These are phyloP conservation scores for Strix uralensis DNA, from an alignment of 2,113 vertebrate species.

Conservation along the genomic window DNA sequence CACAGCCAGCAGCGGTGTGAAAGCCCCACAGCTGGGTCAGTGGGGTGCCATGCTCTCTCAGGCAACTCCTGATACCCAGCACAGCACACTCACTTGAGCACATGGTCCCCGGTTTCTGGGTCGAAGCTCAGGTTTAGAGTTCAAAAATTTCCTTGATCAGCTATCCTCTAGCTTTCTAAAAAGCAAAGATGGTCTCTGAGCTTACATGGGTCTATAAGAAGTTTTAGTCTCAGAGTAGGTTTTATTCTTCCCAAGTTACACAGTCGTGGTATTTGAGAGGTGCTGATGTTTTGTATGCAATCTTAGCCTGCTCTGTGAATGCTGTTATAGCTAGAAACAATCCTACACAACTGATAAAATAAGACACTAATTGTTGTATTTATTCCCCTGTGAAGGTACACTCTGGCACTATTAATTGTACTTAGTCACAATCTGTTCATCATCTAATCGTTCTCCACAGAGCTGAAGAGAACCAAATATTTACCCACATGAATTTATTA, in stretches of 20 bases:
- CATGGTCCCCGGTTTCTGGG: fast-evolving
- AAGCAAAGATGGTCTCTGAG: not conserved
- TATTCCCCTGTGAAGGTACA: slow-evolving; percentile 34
- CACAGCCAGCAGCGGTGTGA: not conserved
- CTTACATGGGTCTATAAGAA: not conserved
- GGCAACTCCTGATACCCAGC: not conserved
- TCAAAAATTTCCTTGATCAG: not conserved
- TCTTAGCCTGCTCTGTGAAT: not conserved
- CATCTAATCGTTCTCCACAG: slow-evolving; percentile 33
- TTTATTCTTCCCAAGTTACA: not conserved
- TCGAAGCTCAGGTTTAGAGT: not conserved
- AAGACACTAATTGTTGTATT: slow-evolving; percentile 54
- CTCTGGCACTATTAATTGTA: slow-evolving; percentile 37
- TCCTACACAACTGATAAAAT: slow-evolving; percentile 49
- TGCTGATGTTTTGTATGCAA: not conserved
- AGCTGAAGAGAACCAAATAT: slow-evolving; percentile 52
- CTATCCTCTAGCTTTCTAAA: not conserved
- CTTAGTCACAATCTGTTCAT: slow-evolving; percentile 63
- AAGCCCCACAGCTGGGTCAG: not conserved
- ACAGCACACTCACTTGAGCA: not conserved
- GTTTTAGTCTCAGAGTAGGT: not conserved
- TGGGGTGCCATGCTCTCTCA: fast-evolving
- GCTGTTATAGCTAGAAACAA: slow-evolving; percentile 20
- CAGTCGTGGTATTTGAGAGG: not conserved
- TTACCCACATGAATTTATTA: slow-evolving; percentile 51